A percentile compares a stretch with the other conserved stretches of the same genome.
Evolutionary conservation across 2,113 vertebrate species (phyloP).

Genomic region (Lophius piscatorius): DNA sequence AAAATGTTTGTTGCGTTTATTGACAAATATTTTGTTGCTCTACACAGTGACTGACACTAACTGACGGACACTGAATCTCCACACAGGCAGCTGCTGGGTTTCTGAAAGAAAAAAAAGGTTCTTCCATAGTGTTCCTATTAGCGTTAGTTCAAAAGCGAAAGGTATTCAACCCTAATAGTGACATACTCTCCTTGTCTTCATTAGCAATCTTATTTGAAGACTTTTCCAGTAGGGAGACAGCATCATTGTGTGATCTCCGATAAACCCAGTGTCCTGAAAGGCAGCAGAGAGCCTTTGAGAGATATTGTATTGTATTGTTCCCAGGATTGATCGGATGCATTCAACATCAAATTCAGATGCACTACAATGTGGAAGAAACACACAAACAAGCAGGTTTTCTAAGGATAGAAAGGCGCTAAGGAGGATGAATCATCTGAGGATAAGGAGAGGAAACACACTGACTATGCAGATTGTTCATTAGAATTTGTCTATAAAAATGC

Average conservation of each 20-base stretch:
- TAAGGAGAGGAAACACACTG: constrained; percentile 14
- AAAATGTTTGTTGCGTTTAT: no score
- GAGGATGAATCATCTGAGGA: constrained; percentile 27
- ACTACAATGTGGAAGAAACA: background rate
- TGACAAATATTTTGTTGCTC: no score
- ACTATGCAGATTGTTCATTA: background rate
- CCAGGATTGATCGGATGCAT: background rate
- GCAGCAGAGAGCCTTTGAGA: no score
- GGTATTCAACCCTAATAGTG: no score
- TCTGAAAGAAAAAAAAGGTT: no score
- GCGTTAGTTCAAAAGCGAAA: no score
- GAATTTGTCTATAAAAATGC: background rate
- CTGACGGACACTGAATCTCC: no score
- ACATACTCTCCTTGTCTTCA: constrained; percentile 15
- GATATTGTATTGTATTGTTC: constrained; percentile 11
- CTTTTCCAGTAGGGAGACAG: constrained; percentile 10
- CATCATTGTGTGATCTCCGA: constrained; percentile 37
- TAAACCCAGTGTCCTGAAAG: constrained; percentile 35
- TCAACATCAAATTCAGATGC: background rate
- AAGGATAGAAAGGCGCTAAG: constrained; percentile 5
- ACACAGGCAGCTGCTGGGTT: no score
- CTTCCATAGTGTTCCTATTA: no score
- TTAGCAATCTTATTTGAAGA: constrained; percentile 27
- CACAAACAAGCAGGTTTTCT: constrained; percentile 4
- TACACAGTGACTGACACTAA: no score